Base-by-base conservation (phyloP, 2,888 invertebrate species). In the Aethes cnicana region DNA sequence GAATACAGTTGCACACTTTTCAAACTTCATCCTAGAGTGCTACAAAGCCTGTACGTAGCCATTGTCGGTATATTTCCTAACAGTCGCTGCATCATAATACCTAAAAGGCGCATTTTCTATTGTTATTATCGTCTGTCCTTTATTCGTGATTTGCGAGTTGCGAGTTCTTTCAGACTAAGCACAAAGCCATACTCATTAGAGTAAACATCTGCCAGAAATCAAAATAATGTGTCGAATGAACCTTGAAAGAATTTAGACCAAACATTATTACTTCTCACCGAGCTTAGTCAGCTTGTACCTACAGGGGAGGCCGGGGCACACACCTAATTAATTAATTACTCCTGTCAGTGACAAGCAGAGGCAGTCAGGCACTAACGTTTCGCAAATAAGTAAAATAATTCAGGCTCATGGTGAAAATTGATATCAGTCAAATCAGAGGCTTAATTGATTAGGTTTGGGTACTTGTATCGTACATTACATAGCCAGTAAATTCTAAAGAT, bases 291-390 rank as follows among this genome's bases (percentile, higher is more conserved):
- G 74, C 77, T 80, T 74, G 77, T 74, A 81, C 77, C 73, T 74
- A 67, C 68, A 63, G 66, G 64, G 66, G 39, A 44, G 47, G 20
- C 67, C 67, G 69, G 66, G 60, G 72, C 62, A 58, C 69, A 69
- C 74, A 76, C 74, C 69, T 6, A 9, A 11, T 76, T 85, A 84
- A 87, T 88, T 87, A 88, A 88, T 88, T 87, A 84, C 79, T 63
- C 71, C 79, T 82, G 81, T 72, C 74, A 78, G 72, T 77, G 80
- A 79, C 84, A 88, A 81, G 78, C 77, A 73, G 71, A 74, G 71
- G 77, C 72, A 74, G 70, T 64, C 72, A 74, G 73, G 76, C 76
- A 81, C 76, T 69, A 68, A 63, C 64, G 63, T 72, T 70, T 74
- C 72, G 74, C 76, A 79, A 81, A 77, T 76, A 80, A 74, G 72